Percentiles rank a stretch among this genome's conserved stretches.
Evolutionary conservation across 2,888 invertebrate species (phyloP).

Genomic region (Acleris laterana): DNA sequence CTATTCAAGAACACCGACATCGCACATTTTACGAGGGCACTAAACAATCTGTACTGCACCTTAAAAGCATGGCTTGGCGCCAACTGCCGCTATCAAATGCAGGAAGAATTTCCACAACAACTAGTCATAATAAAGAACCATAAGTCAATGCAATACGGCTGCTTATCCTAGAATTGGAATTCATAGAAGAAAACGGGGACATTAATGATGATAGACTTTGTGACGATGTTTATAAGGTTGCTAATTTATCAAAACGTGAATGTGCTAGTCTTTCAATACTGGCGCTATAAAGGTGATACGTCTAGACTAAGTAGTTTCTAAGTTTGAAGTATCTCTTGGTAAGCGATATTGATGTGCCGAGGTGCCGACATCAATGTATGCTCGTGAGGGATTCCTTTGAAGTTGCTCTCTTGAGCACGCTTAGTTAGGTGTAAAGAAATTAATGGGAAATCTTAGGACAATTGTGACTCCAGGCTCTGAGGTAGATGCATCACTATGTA

Average conservation of each 20-base stretch:
- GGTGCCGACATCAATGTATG: not conserved
- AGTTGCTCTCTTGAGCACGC: no score
- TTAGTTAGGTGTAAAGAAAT: no score
- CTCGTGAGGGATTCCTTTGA: not conserved
- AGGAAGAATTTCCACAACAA: conserved; percentile 18
- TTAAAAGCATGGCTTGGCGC: conserved; percentile 25
- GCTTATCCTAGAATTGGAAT: conserved; percentile 1
- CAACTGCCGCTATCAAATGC: conserved; percentile 26
- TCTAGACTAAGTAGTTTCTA: conserved; percentile 35
- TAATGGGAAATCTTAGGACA: no score
- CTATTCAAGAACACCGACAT: conserved; percentile 10
- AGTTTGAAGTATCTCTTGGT: conserved; percentile 32
- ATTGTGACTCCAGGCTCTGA: no score
- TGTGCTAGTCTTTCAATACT: conserved; percentile 29
- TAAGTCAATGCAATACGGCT: conserved; percentile 10
- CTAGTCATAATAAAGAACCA: conserved; percentile 8
- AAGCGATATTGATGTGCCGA: conserved; percentile 23
- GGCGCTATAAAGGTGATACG: conserved; percentile 24
- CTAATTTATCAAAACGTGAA: not conserved
- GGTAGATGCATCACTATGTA: no score
- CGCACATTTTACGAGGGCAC: conserved; percentile 23
- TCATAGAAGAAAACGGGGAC: not conserved
- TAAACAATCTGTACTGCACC: conserved; percentile 27
- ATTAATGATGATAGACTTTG: conserved; percentile 7
- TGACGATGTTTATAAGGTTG: not conserved